Percentiles rank a stretch among this genome's conserved stretches.
These are phyloP conservation scores for Ranitomeya imitator DNA, from an alignment of 2,113 vertebrate genomes.

Conservation along the genomic window DNA sequence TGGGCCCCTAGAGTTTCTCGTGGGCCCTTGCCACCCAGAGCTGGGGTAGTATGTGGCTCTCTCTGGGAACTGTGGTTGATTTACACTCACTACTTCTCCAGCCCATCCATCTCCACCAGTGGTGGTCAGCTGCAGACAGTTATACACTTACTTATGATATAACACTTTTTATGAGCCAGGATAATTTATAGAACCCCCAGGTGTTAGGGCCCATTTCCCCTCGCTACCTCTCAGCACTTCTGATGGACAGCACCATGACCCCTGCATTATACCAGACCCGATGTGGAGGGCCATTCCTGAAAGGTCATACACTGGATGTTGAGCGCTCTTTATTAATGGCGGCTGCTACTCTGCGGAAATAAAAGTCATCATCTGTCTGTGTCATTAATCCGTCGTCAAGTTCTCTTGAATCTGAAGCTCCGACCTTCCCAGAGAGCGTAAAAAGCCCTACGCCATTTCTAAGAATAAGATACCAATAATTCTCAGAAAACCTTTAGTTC, in stretches of 20 bases:
- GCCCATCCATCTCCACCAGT: too few species aligned
- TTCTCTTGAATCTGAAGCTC: slow-evolving; percentile 76
- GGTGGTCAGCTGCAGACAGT: too few species aligned
- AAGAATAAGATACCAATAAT: slow-evolving; percentile 48
- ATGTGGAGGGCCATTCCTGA: slow-evolving; percentile 61
- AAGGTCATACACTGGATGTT: slow-evolving; percentile 73
- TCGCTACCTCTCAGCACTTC: background rate
- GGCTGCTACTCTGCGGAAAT: slow-evolving; percentile 71
- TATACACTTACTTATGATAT: too few species aligned
- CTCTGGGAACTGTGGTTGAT: too few species aligned
- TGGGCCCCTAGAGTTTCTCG: too few species aligned
- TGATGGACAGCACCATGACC: background rate
- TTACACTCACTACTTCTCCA: too few species aligned
- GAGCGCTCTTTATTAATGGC: slow-evolving; percentile 75
- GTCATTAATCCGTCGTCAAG: slow-evolving; percentile 77
- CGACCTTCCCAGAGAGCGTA: slow-evolving; percentile 68
- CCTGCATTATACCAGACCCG: background rate
- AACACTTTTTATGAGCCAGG: too few species aligned
- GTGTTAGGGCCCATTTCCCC: too few species aligned
- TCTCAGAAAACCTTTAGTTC: slow-evolving; percentile 55
- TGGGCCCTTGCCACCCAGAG: too few species aligned
- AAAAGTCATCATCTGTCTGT: slow-evolving; percentile 82
- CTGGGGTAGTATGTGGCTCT: too few species aligned
- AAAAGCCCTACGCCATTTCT: slow-evolving; percentile 62
- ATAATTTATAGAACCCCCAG: too few species aligned